Conservation (phyloP, 2,888 invertebrate species). For the Tromatobia lineatoria region DNA sequence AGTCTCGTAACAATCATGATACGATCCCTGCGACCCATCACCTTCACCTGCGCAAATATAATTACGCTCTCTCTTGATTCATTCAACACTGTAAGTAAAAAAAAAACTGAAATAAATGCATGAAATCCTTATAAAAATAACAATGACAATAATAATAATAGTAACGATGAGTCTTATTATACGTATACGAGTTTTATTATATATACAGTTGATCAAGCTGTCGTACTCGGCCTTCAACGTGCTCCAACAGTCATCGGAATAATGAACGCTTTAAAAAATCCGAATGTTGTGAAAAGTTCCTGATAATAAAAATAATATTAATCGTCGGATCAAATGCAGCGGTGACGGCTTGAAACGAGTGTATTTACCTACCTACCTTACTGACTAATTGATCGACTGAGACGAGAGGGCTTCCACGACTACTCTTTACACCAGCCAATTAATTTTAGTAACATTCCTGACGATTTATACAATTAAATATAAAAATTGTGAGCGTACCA, state of each 20-base stretch:
- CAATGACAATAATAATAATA: too few relatives aligned
- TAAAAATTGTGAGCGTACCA: too few relatives aligned
- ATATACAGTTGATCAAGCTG: slow-evolving; percentile 67
- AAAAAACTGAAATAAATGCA: not conserved
- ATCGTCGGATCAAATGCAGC: not conserved
- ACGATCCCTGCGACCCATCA: slow-evolving; percentile 67
- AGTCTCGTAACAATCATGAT: slow-evolving; percentile 70
- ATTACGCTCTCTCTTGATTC: slow-evolving; percentile 70
- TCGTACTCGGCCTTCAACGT: slow-evolving; percentile 71
- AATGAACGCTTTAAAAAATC: not conserved
- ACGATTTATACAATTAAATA: too few relatives aligned
- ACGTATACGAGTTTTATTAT: not conserved
- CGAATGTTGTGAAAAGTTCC: not conserved
- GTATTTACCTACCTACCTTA: too few relatives aligned
- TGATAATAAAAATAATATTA: not conserved
- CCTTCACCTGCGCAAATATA: slow-evolving; percentile 69
- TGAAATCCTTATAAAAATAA: not conserved
- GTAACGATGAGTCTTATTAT: too few relatives aligned
- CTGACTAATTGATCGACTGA: too few relatives aligned
- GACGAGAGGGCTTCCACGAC: too few relatives aligned
- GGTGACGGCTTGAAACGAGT: too few relatives aligned
- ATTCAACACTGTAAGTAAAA: slow-evolving; percentile 69
- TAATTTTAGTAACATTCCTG: too few relatives aligned
- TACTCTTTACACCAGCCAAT: too few relatives aligned
- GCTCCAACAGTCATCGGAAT: slow-evolving; percentile 57